These are phyloP conservation scores for Drosophila lutescens DNA, from an alignment of 2,888 invertebrate genomes.

Conservation along the genomic window DNA sequence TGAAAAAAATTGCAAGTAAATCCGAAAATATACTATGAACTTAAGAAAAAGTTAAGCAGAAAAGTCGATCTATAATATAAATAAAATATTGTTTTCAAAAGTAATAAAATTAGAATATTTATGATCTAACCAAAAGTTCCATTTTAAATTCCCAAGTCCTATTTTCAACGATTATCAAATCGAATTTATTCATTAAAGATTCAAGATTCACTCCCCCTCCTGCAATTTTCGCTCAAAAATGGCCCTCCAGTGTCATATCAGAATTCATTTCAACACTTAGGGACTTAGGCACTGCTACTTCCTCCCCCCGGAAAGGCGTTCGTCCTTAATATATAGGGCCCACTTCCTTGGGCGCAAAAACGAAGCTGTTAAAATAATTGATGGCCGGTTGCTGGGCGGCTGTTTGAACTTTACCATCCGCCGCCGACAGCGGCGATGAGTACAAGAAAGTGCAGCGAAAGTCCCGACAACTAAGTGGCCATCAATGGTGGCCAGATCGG, in stretches of 20 bases:
- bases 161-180: neutral
- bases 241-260: slow-evolving; percentile 59
- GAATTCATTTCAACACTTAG: slow-evolving; percentile 69
- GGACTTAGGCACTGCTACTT: slow-evolving; percentile 10
- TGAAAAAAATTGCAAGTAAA: too few species aligned
- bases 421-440: slow-evolving; percentile 22
- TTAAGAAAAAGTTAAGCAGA: too few species aligned
- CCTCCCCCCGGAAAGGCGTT: slow-evolving; percentile 38
- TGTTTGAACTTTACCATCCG: slow-evolving; percentile 68
- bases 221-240: slow-evolving; percentile 38
- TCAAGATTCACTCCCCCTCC: slow-evolving; percentile 4
- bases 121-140: too few species aligned
- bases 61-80: too few species aligned
- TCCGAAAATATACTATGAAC: too few species aligned
- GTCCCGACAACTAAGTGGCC: slow-evolving; percentile 74
- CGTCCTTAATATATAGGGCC: slow-evolving; percentile 52
- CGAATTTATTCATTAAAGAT: neutral
- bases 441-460: slow-evolving; percentile 66
- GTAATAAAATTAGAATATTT: too few species aligned
- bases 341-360: slow-evolving; percentile 38
- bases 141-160: too few species aligned
- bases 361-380: slow-evolving; percentile 78
- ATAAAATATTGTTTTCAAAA: too few species aligned
- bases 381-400: slow-evolving; percentile 74
- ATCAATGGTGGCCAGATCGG: slow-evolving; percentile 41